Evolutionary conservation across 2,888 invertebrate genomes (phyloP), one percentile per base, ranked within the genome.

Genomic region (Hemithea aestivaria): DNA sequence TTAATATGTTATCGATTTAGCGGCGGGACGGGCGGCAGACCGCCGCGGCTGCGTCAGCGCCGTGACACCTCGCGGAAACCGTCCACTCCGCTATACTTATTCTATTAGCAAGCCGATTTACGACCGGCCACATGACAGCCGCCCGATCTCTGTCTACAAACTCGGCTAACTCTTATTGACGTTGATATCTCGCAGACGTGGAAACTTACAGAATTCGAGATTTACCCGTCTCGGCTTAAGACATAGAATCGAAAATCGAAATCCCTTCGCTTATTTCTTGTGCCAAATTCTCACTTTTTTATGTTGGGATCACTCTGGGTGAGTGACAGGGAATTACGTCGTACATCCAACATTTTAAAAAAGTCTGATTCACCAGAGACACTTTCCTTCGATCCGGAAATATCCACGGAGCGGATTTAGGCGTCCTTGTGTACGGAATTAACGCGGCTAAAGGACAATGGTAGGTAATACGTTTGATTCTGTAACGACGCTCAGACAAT

Each of bases 371-470:
- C 84, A 84, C 62, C 71, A 54, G 66, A 75, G 75, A 75, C 73
- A 73, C 60, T 80, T 81, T 74, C 71, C 76, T 81, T 67, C 60
- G 73, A 73, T 77, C 65, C 83, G 84, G 81, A 85, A 82, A 82
- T 85, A 85, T 73, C 73, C 63, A 48, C 61, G 51, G 66, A 50
- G 66, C 76, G 62, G 67, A 80, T 75, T 80, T 81, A 80, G 77
- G 68, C 73, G 84, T 84, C 85, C 84, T 87, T 87, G 83, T 67
- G 70, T 70, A 63, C 68, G 64, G 66, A 67, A 71, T 73, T 73
- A 69, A 73, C 73, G 66, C 70, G 71, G 52, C 58, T 64, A 72
- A 75, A 80, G 80, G 79, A 84, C 74, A 77, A 78, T 48, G 36
- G 27, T 73, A 74, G 5, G 16, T 16, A 16, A 79, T 73, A 75